Conservation (phyloP, 2,888 invertebrate species). For the Prosopocoilus inquinatus region DNA sequence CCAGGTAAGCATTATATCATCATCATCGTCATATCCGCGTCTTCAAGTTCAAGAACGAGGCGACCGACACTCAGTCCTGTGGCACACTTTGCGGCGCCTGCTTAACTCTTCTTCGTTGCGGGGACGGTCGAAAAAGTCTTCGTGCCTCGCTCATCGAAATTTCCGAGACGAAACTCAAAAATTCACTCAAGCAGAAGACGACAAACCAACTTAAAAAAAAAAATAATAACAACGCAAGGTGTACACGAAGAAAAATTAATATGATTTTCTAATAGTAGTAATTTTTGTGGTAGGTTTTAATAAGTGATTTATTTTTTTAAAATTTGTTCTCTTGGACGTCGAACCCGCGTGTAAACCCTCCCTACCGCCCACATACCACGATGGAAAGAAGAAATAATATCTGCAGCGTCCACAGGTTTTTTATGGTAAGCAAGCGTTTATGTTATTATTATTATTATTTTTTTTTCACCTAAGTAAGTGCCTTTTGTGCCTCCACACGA, state of each 20-base stretch:
- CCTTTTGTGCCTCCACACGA: slow-evolving; percentile 40
- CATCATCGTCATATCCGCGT: slow-evolving; percentile 27
- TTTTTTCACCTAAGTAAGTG: slow-evolving; percentile 4
- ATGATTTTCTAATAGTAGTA: background rate
- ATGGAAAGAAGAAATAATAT: background rate
- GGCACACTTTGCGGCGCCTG: slow-evolving; percentile 25
- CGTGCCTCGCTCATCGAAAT: background rate
- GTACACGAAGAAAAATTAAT: background rate
- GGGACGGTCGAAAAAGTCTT: background rate
- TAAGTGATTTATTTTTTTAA: no score
- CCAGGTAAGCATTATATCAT: slow-evolving; percentile 27
- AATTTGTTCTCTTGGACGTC: no score
- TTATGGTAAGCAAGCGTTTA: slow-evolving; percentile 1
- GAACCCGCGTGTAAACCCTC: no score
- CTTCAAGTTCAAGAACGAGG: slow-evolving; percentile 33
- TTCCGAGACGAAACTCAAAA: background rate
- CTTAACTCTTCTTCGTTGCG: background rate
- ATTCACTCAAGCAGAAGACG: background rate
- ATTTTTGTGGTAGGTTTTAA: background rate
- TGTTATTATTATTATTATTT: background rate
- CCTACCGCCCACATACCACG: no score
- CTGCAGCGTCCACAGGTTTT: background rate
- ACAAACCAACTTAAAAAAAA: background rate
- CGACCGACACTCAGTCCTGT: slow-evolving; percentile 26
- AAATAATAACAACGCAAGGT: slow-evolving; percentile 7